Conservation (phyloP, 2,113 vertebrate genomes). For the Mola mola region DNA sequence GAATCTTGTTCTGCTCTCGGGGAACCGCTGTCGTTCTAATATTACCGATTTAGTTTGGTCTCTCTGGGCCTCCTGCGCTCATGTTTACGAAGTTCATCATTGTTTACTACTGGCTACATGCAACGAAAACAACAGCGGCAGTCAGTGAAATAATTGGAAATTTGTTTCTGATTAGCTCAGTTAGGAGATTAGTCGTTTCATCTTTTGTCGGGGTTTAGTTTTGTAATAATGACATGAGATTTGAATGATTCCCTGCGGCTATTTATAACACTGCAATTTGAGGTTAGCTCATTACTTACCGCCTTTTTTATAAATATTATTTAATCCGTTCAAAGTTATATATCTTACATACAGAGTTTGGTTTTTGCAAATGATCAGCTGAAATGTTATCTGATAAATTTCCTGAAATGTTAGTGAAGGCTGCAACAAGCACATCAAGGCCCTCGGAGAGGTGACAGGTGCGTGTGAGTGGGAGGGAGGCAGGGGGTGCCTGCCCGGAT, state of each 20-base stretch:
- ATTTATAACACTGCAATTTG: neutral
- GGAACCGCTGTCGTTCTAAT: neutral
- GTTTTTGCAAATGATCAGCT: neutral
- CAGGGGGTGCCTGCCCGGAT: conserved; percentile 51
- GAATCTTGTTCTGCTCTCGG: neutral
- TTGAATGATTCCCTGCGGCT: neutral
- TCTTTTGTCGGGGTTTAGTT: too few relatives aligned
- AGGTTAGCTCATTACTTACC: neutral
- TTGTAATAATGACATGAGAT: neutral
- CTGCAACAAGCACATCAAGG: conserved; percentile 36
- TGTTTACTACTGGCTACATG: conserved; percentile 22
- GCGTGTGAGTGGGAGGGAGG: conserved; percentile 44
- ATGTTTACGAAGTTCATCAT: conserved; percentile 31
- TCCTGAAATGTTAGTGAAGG: conserved; percentile 28
- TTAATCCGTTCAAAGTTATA: neutral
- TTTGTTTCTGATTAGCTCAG: neutral
- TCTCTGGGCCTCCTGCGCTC: neutral
- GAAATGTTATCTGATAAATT: conserved; percentile 29
- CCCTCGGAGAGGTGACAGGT: conserved; percentile 67
- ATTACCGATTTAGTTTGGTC: neutral
- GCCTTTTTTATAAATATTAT: neutral
- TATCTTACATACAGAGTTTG: neutral
- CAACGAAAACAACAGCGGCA: too few relatives aligned
- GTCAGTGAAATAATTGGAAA: conserved; percentile 9
- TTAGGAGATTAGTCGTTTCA: neutral